These are phyloP conservation scores for Helicoverpa assulta DNA, from an alignment of 2,888 invertebrate genomes.

Conservation along the genomic window DNA sequence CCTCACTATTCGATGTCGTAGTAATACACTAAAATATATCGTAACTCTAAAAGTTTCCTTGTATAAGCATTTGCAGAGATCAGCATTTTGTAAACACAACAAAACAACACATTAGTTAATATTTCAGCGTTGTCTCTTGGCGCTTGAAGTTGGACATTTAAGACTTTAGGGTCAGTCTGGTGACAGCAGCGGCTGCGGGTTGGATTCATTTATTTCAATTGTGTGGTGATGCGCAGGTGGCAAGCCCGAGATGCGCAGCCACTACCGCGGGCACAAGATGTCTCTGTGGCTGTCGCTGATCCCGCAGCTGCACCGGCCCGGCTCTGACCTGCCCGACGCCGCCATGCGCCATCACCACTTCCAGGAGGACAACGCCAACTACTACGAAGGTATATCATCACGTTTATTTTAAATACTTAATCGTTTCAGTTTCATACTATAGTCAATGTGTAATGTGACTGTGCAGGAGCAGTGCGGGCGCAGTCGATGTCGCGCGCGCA, in stretches of 20 bases:
- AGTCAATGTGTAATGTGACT: constrained; percentile 3
- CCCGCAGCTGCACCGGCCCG: constrained; percentile 96
- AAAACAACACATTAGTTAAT: constrained; percentile 47
- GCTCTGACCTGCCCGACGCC: constrained; percentile 93
- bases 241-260: constrained; percentile 95
- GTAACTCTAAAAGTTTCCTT: constrained; percentile 40
- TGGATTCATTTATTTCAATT: constrained; percentile 75
- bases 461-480: constrained; percentile 93
- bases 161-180: constrained; percentile 73
- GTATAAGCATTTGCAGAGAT: constrained; percentile 38
- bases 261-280: constrained; percentile 98
- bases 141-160: constrained; percentile 64
- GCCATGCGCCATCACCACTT: constrained; percentile 97
- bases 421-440: too few relatives aligned
- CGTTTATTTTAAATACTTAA: too few relatives aligned
- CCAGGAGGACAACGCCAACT: constrained; percentile 94
- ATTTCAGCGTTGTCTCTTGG: constrained; percentile 53
- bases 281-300: constrained; percentile 97
- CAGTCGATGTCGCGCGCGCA: constrained; percentile 93
- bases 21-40: constrained; percentile 41
- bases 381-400: constrained; percentile 92
- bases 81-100: constrained; percentile 48
- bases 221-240: constrained; percentile 85
- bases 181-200: constrained; percentile 60
- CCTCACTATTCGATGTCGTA: constrained; percentile 34